Evolutionary conservation across 2,888 invertebrate genomes (phyloP).

Genomic region (Falcaria lacertinaria): DNA sequence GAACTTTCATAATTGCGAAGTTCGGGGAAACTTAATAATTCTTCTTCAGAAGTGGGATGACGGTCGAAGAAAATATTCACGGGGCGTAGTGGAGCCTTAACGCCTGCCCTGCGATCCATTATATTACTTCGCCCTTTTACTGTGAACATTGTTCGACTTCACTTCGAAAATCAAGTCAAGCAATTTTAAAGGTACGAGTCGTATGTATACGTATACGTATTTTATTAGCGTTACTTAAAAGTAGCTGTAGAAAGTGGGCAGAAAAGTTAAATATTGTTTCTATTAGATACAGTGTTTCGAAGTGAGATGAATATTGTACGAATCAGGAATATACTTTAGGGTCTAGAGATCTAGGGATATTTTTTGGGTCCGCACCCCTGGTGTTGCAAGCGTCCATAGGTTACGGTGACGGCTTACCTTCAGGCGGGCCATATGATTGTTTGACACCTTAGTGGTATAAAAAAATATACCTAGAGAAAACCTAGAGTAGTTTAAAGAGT

Average conservation of each 20-base stretch:
- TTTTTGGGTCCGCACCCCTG: no score
- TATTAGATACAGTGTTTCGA: constrained; percentile 3
- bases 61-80: constrained; percentile 76
- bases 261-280: constrained; percentile 33
- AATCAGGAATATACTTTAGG: no score
- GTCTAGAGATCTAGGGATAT: no score
- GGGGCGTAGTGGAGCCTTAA: constrained; percentile 61
- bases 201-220: no score
- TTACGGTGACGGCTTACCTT: no score
- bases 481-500: no score
- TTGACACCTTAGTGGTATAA: no score
- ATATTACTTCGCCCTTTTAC: constrained; percentile 60
- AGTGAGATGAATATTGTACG: neutral
- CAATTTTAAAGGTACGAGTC: constrained; percentile 37
- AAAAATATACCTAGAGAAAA: no score
- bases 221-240: constrained; percentile 42
- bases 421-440: no score
- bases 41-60: constrained; percentile 77
- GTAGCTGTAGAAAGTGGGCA: constrained; percentile 31
- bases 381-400: no score
- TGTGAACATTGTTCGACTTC: constrained; percentile 51
- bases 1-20: constrained; percentile 80
- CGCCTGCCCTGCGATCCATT: constrained; percentile 59
- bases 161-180: constrained; percentile 40
- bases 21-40: constrained; percentile 78